A percentile compares a stretch with the other conserved stretches of the same genome.
These are phyloP conservation scores for Hemitrygon akajei DNA, from an alignment of 2,797 vertebrate genomes.

Conservation along the genomic window DNA sequence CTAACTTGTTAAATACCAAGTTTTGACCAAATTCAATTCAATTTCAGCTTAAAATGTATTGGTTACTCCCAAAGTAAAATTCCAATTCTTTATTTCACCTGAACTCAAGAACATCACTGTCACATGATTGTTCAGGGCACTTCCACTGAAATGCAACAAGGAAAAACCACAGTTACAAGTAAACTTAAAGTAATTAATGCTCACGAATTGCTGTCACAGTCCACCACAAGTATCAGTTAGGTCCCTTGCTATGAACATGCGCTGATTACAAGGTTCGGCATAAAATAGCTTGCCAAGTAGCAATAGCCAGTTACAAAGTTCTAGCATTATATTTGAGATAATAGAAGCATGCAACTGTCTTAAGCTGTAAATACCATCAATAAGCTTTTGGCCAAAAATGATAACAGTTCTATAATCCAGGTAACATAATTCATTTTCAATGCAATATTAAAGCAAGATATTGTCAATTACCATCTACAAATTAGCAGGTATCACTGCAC, in stretches of 20 bases:
- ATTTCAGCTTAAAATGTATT: conserved; percentile 33
- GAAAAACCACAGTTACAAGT: background rate
- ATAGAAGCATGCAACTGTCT: background rate
- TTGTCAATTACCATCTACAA: background rate
- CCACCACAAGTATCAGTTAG: background rate
- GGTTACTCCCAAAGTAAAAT: conserved; percentile 21
- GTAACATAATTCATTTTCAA: background rate
- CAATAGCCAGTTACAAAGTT: background rate
- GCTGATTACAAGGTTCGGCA: background rate
- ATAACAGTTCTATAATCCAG: background rate
- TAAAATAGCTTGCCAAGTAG: background rate
- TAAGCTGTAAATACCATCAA: background rate
- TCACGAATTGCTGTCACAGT: background rate
- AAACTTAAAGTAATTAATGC: background rate
- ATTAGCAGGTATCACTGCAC: background rate
- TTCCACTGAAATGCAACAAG: background rate
- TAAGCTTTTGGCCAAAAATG: background rate
- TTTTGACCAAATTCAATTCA: conserved; percentile 43
- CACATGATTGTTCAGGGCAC: background rate
- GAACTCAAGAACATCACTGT: background rate
- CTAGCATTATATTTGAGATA: background rate
- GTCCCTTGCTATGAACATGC: background rate
- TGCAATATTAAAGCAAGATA: no score
- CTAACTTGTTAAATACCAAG: background rate
- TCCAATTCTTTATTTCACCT: background rate